phyloP scores from a whole-genome alignment of 2,797 vertebrate species.

The Steatocranus sp. region DNA sequence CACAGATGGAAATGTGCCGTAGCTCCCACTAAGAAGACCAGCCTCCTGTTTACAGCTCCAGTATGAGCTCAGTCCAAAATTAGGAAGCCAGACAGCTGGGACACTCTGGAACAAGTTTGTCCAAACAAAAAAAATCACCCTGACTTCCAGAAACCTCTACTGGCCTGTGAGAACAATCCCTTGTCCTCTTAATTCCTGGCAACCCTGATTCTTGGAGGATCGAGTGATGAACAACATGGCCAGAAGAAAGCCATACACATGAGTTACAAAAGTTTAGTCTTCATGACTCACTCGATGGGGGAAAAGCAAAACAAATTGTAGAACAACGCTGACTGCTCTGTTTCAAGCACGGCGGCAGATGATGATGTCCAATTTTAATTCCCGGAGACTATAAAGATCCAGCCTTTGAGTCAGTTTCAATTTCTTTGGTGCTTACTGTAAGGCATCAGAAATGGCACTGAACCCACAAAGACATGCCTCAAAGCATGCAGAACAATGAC shows the following conservation, averaged over 20 bases:
- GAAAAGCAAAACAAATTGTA: slow-evolving; percentile 14
- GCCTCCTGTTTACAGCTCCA: slow-evolving; percentile 34
- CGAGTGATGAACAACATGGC: slow-evolving; percentile 1
- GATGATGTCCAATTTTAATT: not conserved
- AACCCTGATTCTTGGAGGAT: slow-evolving; percentile 6
- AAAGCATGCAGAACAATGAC: not conserved
- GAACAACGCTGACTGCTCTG: slow-evolving; percentile 4
- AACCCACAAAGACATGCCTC: not conserved
- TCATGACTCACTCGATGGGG: slow-evolving; percentile 16
- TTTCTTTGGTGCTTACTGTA: not conserved
- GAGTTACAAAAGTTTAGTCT: not conserved
- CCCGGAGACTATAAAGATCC: not conserved
- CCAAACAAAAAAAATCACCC: slow-evolving; percentile 18
- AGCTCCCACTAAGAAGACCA: not conserved
- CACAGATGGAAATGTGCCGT: not conserved
- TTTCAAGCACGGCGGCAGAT: not conserved
- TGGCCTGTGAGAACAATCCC: slow-evolving; percentile 6
- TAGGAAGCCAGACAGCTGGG: slow-evolving; percentile 31
- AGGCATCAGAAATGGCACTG: not conserved
- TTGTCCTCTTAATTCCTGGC: slow-evolving; percentile 24
- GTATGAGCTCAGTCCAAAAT: slow-evolving; percentile 17
- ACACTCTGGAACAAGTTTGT: not conserved
- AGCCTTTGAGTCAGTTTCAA: not conserved
- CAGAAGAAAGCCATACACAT: slow-evolving; percentile 5
- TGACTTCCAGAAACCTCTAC: slow-evolving; percentile 23